Evolutionary conservation across 2,113 vertebrate genomes (phyloP).

Genomic region (Sminthopsis crassicaudata): DNA sequence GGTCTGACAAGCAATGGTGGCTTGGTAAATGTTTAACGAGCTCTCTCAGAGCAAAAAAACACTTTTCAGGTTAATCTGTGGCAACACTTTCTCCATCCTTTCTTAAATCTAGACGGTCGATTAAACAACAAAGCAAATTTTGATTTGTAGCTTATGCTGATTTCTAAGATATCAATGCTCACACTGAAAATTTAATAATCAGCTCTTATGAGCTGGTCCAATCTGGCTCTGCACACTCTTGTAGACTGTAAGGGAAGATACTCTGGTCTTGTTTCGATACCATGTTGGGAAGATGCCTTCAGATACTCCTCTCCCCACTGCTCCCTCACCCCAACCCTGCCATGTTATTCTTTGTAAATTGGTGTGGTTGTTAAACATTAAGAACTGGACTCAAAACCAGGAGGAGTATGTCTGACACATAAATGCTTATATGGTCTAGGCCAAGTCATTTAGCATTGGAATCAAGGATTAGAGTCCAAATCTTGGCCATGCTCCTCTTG

Average conservation of each 20-base stretch:
- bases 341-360: not conserved
- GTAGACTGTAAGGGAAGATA: not conserved
- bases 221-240: not conserved
- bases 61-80: not conserved
- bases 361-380: not conserved
- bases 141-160: not conserved
- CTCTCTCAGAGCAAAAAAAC: not conserved
- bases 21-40: not conserved
- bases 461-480: not conserved
- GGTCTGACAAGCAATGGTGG: not conserved
- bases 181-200: not conserved
- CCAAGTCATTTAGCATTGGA: not conserved
- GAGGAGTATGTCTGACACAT: too few relatives aligned
- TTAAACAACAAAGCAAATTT: not conserved
- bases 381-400: not conserved
- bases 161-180: not conserved
- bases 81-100: not conserved
- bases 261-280: not conserved
- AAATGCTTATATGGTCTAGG: not conserved
- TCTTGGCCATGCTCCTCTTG: not conserved
- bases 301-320: not conserved
- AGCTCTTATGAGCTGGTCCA: not conserved
- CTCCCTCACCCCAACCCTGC: too few relatives aligned
- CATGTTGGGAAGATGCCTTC: not conserved
- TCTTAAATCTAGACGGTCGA: not conserved